phyloP scores from a whole-genome alignment of 2,113 vertebrate species.

The Anolis sagrei region DNA sequence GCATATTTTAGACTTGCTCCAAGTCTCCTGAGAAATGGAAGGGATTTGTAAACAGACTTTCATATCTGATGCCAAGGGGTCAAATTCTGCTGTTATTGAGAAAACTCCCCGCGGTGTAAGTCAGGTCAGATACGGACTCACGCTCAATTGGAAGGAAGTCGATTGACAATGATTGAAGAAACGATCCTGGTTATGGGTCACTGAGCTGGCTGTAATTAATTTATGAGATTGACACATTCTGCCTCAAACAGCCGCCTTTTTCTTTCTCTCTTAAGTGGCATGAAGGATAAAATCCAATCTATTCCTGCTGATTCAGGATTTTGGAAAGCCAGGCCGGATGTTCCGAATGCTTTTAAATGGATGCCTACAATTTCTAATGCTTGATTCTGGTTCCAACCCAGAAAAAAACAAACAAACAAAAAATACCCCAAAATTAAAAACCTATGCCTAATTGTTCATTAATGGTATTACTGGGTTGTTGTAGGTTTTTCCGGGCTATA shows the following conservation, averaged over 20 bases:
- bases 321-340: neutral
- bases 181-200: conserved; percentile 44
- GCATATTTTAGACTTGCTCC: neutral
- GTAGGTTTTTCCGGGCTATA: too few relatives aligned
- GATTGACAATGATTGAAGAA: conserved; percentile 48
- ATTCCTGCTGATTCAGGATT: conserved; percentile 24
- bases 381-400: conserved; percentile 10
- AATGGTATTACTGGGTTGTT: too few relatives aligned
- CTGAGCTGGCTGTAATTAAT: conserved; percentile 55
- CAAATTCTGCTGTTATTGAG: conserved; percentile 10
- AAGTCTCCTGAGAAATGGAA: neutral
- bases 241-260: conserved; percentile 18
- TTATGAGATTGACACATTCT: conserved; percentile 49
- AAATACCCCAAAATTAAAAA: neutral
- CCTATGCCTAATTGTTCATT: neutral
- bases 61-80: conserved; percentile 7
- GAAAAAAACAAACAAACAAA: too few relatives aligned
- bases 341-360: neutral
- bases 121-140: conserved; percentile 29
- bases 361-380: conserved; percentile 5
- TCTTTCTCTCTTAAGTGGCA: conserved; percentile 40
- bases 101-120: neutral
- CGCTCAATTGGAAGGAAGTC: conserved; percentile 43
- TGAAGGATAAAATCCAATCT: conserved; percentile 30
- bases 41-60: conserved; percentile 15